These are phyloP conservation scores for Amblyraja radiata DNA, from an alignment of 2,797 vertebrate genomes.

Conservation along the genomic window DNA sequence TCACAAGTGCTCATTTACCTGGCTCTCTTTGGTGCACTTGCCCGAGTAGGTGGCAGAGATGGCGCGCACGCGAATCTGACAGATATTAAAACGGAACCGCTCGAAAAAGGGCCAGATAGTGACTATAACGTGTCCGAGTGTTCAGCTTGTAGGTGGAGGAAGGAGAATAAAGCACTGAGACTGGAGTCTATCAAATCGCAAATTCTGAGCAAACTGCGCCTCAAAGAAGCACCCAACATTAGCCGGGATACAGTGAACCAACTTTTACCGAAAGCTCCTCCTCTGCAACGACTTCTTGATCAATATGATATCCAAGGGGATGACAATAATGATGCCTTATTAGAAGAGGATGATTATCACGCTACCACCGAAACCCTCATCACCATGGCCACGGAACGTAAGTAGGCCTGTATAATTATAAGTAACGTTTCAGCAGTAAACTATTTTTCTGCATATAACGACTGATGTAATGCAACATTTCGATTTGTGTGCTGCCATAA, in stretches of 20 bases:
- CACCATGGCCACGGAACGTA: constrained; percentile 88
- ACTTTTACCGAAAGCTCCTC: constrained; percentile 91
- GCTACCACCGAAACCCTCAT: constrained; percentile 89
- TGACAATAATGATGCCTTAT: constrained; percentile 75
- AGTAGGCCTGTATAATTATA: constrained; percentile 54
- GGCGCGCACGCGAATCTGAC: constrained; percentile 50
- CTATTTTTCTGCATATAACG: background rate
- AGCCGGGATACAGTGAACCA: constrained; percentile 88
- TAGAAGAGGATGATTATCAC: constrained; percentile 92
- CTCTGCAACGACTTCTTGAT: constrained; percentile 91
- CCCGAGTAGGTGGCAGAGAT: constrained; percentile 57
- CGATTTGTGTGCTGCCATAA: constrained; percentile 19
- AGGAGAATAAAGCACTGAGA: constrained; percentile 86
- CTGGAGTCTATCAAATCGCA: constrained; percentile 94
- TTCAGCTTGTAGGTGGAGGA: constrained; percentile 82
- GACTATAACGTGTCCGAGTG: constrained; percentile 54
- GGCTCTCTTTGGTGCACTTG: constrained; percentile 69
- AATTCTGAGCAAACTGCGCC: constrained; percentile 93
- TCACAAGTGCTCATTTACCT: constrained; percentile 65
- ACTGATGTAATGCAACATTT: constrained; percentile 15
- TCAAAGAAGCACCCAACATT: constrained; percentile 94
- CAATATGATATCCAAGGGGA: constrained; percentile 93
- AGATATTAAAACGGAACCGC: constrained; percentile 65
- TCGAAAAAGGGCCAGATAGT: constrained; percentile 59
- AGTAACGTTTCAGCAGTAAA: constrained; percentile 20